Base-by-base conservation (phyloP, 2,888 invertebrate species). In the Lacanobia wlatinum region DNA sequence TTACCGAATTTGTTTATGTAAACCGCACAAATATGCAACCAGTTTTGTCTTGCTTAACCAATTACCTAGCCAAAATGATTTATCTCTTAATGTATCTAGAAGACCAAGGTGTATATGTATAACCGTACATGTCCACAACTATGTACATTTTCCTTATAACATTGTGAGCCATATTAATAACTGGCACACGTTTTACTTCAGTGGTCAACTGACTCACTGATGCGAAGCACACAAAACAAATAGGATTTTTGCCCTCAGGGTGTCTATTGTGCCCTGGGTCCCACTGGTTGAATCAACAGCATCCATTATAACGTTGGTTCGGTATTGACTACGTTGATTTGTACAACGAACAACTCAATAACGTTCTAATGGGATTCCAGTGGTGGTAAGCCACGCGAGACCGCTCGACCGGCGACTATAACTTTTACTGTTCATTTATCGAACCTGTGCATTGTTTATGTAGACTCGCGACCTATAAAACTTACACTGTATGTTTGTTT, bases 311-410 rank as follows among this genome's bases (percentile, higher is more conserved):
- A 87, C 89, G 88, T 85, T 87, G 88, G 90, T 89, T 91, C 90
- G 87, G 88, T 90, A 89, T 89, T 88, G 87, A 86, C 88, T 89
- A 87, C 84, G 82, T 87, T 87, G 90, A 89, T 92, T 92, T 91
- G 89, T 93, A 89, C 90, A 88, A 77, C 84, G 87, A 88, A 92
- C 93, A 92, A 94, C 93, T 94, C 94, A 94, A 95, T 95, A 95
- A 92, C 92, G 89, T 89, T 91, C 89, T 94, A 95, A 95, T 96
- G 90, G 95, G 93, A 95, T 94, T 95, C 90, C 92, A 93, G 90
- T 90, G 87, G 91, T 90, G 91, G 90, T 87, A 90, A 93, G 90
- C 93, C 93, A 92, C 91, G 91, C 93, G 94, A 92, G 90, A 92
- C 94, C 88, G 87, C 88, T 89, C 87, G 83, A 84, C 88, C 87